Base-by-base conservation (phyloP, 2,797 vertebrate genomes). In the Rhinoraja longicauda region DNA sequence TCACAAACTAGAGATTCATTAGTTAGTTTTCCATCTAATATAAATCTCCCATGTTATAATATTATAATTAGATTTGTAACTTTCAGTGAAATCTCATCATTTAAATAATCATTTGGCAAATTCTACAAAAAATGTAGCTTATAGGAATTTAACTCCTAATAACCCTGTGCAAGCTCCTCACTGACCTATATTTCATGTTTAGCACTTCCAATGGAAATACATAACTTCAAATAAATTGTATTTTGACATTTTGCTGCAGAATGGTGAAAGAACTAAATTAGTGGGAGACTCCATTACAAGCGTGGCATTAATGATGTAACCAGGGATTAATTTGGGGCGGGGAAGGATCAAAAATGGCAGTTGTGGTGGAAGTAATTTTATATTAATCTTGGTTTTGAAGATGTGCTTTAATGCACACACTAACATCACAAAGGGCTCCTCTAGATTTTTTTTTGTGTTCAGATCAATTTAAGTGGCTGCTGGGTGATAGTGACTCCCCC, bases 21-120 rank as follows among this genome's bases (percentile, higher is more conserved):
- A 45, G 64, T 75, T 92, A 73, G 90, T 92, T 92, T 92, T 92
- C 70, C 21, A 92, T 73, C 67, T 92, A 92, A 92, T 92, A 73
- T 92, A 92, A 92, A 92, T 92, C 90, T 92, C 36, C 70, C 45
- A 92, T 17, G 70, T 75, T 92, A 70, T 92, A 92, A 92, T 92
- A 92, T 92, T 92, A 75, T 92, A 92, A 92, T 92, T 53, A 72
- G 70, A 92, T 92, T 92, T 92, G 70, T 92, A 92, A 92, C 67
- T 73, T 92, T 92, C 90, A n/a, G 67, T 57, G 70, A 73, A 92
- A 92, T 92, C 21, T 72, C 90, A 92, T 92, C 90, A 92, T 91
- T 91, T 91, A 73, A 91, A 91, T 91, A 91, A 91, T 91, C 90
- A 73, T 75, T 92, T 92, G 90, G 90, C 70, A 92, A 92, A 72